phyloP scores from a whole-genome alignment of 1,140 invertebrate genomes.

The Argopecten irradians region DNA sequence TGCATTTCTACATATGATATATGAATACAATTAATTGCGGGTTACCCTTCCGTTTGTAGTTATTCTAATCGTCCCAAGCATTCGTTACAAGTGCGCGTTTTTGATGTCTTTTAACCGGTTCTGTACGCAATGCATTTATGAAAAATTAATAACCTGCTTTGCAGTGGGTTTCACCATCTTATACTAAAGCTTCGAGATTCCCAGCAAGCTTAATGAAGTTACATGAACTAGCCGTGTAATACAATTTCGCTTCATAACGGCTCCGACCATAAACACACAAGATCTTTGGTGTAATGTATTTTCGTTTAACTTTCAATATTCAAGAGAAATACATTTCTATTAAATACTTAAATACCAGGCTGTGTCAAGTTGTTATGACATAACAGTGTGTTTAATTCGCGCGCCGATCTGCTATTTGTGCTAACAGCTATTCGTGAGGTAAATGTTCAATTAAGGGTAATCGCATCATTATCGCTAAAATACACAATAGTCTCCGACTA shows the following conservation, averaged over 20 bases:
- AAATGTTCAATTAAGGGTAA: neutral
- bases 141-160: constrained; percentile 18
- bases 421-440: neutral
- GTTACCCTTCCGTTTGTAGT: constrained; percentile 7
- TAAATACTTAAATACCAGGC: neutral
- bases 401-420: neutral
- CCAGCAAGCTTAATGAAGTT: neutral
- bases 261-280: neutral
- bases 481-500: neutral
- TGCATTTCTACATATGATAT: neutral
- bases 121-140: constrained; percentile 15
- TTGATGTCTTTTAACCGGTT: constrained; percentile 16
- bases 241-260: neutral
- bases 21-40: constrained; percentile 18
- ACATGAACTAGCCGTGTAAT: neutral
- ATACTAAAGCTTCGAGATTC: neutral
- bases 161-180: neutral
- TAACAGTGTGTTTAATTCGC: neutral
- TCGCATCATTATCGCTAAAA: neutral
- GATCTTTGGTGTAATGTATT: neutral
- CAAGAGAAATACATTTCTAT: neutral
- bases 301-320: neutral
- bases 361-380: neutral
- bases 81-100: constrained; percentile 21
- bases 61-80: neutral